These are phyloP conservation scores for Lophochroa leadbeateri DNA, from an alignment of 2,113 vertebrate species.

Conservation along the genomic window DNA sequence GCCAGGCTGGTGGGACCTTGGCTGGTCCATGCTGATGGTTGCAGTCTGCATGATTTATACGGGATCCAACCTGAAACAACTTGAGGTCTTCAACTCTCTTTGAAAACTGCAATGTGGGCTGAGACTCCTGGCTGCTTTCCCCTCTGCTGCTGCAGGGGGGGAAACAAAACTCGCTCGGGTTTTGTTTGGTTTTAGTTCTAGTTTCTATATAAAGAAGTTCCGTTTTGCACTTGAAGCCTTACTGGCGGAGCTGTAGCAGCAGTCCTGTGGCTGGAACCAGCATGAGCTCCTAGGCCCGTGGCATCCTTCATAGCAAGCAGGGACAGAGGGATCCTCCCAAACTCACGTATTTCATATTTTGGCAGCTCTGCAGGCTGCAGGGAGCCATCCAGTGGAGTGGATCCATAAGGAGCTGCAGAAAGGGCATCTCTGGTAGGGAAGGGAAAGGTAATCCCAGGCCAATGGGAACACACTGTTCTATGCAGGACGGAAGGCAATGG, in stretches of 20 bases:
- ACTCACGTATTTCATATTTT: accelerated
- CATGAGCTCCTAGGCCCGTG: accelerated
- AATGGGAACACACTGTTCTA: neutral
- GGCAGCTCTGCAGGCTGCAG: neutral
- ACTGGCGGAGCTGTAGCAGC: neutral
- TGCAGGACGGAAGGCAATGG: neutral
- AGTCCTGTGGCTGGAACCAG: neutral
- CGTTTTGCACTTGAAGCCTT: neutral
- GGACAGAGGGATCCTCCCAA: neutral
- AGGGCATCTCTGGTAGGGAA: neutral
- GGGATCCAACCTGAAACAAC: neutral
- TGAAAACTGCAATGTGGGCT: accelerated
- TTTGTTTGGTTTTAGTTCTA: neutral
- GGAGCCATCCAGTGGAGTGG: constrained; percentile 27
- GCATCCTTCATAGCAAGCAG: neutral
- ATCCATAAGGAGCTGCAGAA: neutral
- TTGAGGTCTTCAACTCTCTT: neutral
- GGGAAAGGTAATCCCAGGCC: neutral
- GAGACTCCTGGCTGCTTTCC: neutral
- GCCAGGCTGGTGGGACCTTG: neutral
- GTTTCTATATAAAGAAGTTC: neutral
- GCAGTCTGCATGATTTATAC: neutral
- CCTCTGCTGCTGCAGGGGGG: neutral
- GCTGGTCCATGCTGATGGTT: neutral
- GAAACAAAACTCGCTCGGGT: accelerated